Conservation (phyloP, 2,797 vertebrate species). For the Enteromius unitaeniatus region DNA sequence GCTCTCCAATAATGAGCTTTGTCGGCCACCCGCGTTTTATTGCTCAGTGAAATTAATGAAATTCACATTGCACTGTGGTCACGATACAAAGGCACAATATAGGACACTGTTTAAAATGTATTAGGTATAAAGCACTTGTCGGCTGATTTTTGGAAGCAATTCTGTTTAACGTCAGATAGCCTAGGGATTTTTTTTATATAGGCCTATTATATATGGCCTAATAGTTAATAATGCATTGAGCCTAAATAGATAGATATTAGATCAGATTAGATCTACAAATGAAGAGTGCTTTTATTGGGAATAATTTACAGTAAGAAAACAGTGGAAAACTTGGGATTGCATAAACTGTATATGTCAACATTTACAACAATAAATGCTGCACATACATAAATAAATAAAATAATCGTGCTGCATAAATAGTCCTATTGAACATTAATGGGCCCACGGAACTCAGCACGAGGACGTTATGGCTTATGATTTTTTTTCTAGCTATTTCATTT, state of each 20-base stretch:
- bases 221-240: neutral
- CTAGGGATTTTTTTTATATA: neutral
- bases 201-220: neutral
- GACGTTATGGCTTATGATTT: neutral
- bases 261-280: neutral
- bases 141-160: slow-evolving; percentile 21
- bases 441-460: neutral
- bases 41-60: slow-evolving; percentile 78
- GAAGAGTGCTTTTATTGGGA: neutral
- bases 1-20: slow-evolving; percentile 71
- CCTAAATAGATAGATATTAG: neutral
- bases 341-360: neutral
- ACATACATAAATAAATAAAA: neutral
- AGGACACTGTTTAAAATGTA: slow-evolving; percentile 65
- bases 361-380: neutral
- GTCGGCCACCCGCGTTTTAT: slow-evolving; percentile 80
- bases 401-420: neutral
- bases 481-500: neutral
- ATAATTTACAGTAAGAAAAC: neutral
- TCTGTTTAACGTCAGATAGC: slow-evolving; percentile 22
- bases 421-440: neutral
- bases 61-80: slow-evolving; percentile 77
- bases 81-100: slow-evolving; percentile 57
- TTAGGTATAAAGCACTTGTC: slow-evolving; percentile 61
- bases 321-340: neutral